Base-by-base conservation (phyloP, 2,797 vertebrate genomes). In the Clarias fuscus region DNA sequence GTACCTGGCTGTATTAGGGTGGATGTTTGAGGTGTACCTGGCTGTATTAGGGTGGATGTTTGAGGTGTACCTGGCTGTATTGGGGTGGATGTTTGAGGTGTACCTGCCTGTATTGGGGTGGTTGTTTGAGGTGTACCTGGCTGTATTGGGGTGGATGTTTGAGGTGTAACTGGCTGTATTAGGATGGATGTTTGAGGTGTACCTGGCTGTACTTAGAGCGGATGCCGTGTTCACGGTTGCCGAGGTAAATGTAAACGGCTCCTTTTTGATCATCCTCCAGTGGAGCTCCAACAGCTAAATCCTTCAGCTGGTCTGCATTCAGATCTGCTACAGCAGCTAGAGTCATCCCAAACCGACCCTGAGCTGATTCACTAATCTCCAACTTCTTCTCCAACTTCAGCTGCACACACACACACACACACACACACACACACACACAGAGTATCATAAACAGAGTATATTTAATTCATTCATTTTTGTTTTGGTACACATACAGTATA, bases 231-330 rank as follows among this genome's bases (percentile, higher is more conserved):
- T 0, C 14, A 4, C 5, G 86, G 83, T 94, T 83, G 6, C 97
- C 96, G 0, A 95, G 95, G 91, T 95, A 97, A 89, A 98, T 95
- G 87, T 97, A 98, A 62, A 98, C 90, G 0, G 91, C 95, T 15
- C 97, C 97, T 0, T 75, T 90, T 1, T 92, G 91, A 5, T 94
- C 92, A 24, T 97, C 91, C 86, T 97, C 97, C 3, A 97, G 92
- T 0, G 97, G 97, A 2, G 96, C 96, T 53, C 97, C 97, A 43
- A 97, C 95, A 1, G 96, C 97, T 83, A 97, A 90, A 0, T 98
- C 97, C 14, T 43, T 78, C 78, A 96, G 91, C 1, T 83, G 30
- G 4, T 98, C 97, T 78, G 96, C 97, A 5, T 97, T 96, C 89
- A 97, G 86, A 91, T 98, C 97, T 11, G 90, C 86, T 68, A 97